phyloP scores from a whole-genome alignment of 2,113 vertebrate genomes.

The Rhabdomys dilectus region DNA sequence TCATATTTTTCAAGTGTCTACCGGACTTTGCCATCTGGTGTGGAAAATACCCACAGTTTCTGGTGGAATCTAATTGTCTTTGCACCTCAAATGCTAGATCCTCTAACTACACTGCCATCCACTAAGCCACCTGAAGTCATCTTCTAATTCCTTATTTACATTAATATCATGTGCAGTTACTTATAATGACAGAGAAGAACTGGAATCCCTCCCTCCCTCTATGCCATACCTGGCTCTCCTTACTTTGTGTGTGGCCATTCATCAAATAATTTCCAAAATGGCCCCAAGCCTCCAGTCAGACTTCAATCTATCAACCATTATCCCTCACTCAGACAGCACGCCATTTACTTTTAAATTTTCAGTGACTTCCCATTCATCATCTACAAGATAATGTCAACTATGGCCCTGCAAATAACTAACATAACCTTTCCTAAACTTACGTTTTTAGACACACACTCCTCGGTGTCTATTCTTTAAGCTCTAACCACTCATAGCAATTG shows the following conservation, averaged over 20 bases:
- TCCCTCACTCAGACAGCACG: not conserved
- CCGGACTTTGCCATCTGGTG: not conserved
- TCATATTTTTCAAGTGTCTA: conserved; percentile 23
- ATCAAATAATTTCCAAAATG: conserved; percentile 16
- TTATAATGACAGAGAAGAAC: not conserved
- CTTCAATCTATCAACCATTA: not conserved
- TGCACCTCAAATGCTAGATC: not conserved
- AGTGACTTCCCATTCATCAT: not conserved
- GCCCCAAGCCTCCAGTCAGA: not conserved
- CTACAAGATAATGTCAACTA: not conserved
- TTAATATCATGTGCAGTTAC: not conserved
- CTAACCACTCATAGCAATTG: not conserved
- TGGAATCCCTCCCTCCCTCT: not conserved
- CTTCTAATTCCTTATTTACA: not conserved
- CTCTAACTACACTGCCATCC: not conserved
- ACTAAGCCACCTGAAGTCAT: not conserved
- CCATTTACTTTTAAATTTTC: not conserved
- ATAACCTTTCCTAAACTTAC: not conserved
- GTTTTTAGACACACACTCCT: not conserved
- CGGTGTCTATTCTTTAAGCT: not conserved
- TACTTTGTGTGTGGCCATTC: not conserved
- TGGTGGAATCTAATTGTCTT: not conserved
- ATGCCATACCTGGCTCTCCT: not conserved
- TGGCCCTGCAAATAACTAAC: not conserved
- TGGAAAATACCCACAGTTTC: conserved; percentile 7